Evolutionary conservation across 2,113 vertebrate genomes (phyloP).

Genomic region (Neolamprologus caudopunctatus): DNA sequence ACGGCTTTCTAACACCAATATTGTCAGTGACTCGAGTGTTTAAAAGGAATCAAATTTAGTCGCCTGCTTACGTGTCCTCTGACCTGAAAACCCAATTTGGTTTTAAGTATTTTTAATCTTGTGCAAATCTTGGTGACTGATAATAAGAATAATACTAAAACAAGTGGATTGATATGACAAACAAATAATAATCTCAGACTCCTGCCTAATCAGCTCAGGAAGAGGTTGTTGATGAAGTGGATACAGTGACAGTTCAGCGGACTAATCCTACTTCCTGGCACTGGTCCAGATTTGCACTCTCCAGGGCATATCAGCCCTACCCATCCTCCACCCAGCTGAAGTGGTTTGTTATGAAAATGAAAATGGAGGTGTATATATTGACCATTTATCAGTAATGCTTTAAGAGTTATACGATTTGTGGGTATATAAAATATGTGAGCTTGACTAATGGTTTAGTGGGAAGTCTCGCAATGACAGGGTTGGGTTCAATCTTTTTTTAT

Average conservation of each 20-base stretch:
- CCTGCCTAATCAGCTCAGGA: slow-evolving; percentile 51
- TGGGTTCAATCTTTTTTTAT: slow-evolving; percentile 6
- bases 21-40: neutral
- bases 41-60: slow-evolving; percentile 1
- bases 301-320: slow-evolving; percentile 20
- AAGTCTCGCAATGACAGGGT: neutral
- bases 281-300: slow-evolving; percentile 46
- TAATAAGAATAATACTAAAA: slow-evolving; percentile 41
- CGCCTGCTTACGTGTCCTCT: neutral
- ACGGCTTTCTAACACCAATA: neutral
- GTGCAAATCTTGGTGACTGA: slow-evolving; percentile 12
- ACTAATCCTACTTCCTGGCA: slow-evolving; percentile 53
- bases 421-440: neutral
- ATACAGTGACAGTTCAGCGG: slow-evolving; percentile 12
- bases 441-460: neutral
- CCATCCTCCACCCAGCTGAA: slow-evolving; percentile 1
- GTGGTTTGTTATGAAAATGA: slow-evolving; percentile 33
- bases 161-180: slow-evolving; percentile 50
- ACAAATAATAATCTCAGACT: neutral
- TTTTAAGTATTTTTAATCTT: slow-evolving; percentile 34
- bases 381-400: neutral
- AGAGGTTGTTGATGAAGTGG: slow-evolving; percentile 34
- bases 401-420: neutral
- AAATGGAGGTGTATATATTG: slow-evolving; percentile 13
- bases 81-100: slow-evolving; percentile 36